A percentile compares a stretch with the other conserved stretches of the same genome.
Evolutionary conservation across 2,113 vertebrate genomes (phyloP).

Genomic region (Hippotragus niger): DNA sequence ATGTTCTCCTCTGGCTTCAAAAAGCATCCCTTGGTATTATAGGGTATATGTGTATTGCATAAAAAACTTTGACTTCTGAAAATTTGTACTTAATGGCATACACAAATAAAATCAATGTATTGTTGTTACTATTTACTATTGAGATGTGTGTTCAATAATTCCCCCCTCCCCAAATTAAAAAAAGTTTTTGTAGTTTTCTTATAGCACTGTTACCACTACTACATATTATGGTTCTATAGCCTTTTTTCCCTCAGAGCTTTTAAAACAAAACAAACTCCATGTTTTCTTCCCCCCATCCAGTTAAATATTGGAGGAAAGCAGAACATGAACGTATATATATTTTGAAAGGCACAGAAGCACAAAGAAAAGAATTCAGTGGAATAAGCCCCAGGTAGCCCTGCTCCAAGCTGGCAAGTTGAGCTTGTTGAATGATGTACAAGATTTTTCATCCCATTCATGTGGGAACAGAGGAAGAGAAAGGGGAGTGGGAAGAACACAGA

Average conservation of each 20-base stretch:
- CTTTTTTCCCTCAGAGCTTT: neutral
- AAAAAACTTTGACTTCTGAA: neutral
- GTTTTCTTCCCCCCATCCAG: neutral
- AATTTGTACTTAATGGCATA: neutral
- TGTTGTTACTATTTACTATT: neutral
- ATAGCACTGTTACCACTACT: neutral
- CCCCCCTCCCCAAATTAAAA: neutral
- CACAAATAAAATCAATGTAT: neutral
- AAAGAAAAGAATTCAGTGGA: neutral
- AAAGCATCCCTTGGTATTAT: neutral
- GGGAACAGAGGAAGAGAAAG: neutral
- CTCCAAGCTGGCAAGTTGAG: neutral
- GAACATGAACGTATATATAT: neutral
- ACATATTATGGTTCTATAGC: neutral
- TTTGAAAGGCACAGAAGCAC: neutral
- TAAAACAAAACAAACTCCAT: conserved; percentile 2
- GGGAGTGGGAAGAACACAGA: neutral
- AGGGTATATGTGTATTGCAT: neutral
- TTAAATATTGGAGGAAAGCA: conserved; percentile 11
- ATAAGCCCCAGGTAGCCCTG: neutral
- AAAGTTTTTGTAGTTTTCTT: neutral
- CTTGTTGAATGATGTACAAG: neutral
- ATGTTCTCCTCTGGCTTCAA: neutral
- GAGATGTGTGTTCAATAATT: neutral
- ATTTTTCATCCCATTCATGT: neutral